Conservation (phyloP, 1,140 invertebrate species). For the Lepidurus packardi region DNA sequence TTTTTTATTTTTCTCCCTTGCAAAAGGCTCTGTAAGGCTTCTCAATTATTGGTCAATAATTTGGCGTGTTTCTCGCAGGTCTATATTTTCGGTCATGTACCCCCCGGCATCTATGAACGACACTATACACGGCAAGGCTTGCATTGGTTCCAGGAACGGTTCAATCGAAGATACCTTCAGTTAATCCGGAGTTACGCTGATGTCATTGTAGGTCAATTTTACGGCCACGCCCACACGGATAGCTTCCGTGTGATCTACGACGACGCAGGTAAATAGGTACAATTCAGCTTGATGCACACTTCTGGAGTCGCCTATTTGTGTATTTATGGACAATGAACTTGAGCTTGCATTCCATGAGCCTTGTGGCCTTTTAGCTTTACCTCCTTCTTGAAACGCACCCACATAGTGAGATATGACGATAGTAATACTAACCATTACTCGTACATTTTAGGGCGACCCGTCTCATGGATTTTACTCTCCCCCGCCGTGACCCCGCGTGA, state of each 20-base stretch:
- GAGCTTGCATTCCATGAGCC: not conserved
- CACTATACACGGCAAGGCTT: constrained; percentile 52
- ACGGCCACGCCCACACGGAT: constrained; percentile 85
- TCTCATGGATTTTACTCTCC: constrained; percentile 76
- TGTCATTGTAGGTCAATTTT: constrained; percentile 85
- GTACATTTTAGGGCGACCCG: constrained; percentile 49
- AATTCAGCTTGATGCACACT: not conserved
- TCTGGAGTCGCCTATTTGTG: not conserved
- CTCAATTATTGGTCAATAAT: too few relatives aligned
- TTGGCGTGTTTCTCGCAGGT: constrained; percentile 56
- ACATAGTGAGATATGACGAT: not conserved
- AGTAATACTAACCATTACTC: constrained; percentile 33
- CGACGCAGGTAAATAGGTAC: constrained; percentile 25
- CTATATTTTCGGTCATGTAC: constrained; percentile 80
- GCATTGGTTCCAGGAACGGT: constrained; percentile 33
- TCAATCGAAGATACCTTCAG: constrained; percentile 55
- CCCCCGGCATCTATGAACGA: constrained; percentile 77
- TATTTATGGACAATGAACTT: too few relatives aligned
- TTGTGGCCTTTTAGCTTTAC: not conserved
- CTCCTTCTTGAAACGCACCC: not conserved
- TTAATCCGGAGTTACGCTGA: constrained; percentile 64
- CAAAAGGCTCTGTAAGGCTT: too few relatives aligned
- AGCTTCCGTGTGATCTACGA: constrained; percentile 57
- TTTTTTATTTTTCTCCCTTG: too few relatives aligned
- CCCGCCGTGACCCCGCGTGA: constrained; percentile 78